These are phyloP conservation scores for Pterophyllum scalare DNA, from an alignment of 2,113 vertebrate genomes.

Conservation along the genomic window DNA sequence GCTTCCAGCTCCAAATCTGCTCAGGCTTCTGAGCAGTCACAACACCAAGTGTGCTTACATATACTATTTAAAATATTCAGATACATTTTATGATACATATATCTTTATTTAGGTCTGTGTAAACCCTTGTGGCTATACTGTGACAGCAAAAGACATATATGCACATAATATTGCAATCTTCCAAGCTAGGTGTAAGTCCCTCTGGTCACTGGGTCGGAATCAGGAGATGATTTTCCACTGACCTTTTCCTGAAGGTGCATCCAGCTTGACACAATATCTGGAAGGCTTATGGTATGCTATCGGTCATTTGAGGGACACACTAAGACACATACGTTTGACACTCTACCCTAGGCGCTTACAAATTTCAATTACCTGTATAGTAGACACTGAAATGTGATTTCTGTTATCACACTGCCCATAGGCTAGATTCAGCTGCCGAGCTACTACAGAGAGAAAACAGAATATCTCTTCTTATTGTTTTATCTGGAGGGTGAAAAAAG, in stretches of 20 bases:
- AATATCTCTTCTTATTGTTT: slow-evolving; percentile 8
- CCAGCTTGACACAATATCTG: slow-evolving; percentile 42
- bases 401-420: slow-evolving; percentile 47
- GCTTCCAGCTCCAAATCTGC: background rate
- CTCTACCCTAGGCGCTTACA: slow-evolving; percentile 40
- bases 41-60: background rate
- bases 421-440: slow-evolving; percentile 34
- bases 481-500: slow-evolving; percentile 10
- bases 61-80: background rate
- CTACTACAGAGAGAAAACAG: slow-evolving; percentile 16
- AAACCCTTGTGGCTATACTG: background rate
- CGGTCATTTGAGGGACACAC: slow-evolving; percentile 42
- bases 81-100: background rate
- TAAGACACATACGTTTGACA: slow-evolving; percentile 32
- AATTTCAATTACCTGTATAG: slow-evolving; percentile 66
- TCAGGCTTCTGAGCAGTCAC: background rate
- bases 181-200: slow-evolving; percentile 19
- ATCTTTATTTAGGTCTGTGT: background rate
- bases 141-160: slow-evolving; percentile 28
- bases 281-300: slow-evolving; percentile 48
- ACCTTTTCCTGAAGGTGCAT: slow-evolving; percentile 50
- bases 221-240: slow-evolving; percentile 42
- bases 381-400: slow-evolving; percentile 63
- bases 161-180: background rate
- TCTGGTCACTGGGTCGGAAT: slow-evolving; percentile 17